A percentile compares a stretch with the other conserved stretches of the same genome.
Evolutionary conservation across 2,888 invertebrate genomes (phyloP).

Genomic region (Noctua comes): DNA sequence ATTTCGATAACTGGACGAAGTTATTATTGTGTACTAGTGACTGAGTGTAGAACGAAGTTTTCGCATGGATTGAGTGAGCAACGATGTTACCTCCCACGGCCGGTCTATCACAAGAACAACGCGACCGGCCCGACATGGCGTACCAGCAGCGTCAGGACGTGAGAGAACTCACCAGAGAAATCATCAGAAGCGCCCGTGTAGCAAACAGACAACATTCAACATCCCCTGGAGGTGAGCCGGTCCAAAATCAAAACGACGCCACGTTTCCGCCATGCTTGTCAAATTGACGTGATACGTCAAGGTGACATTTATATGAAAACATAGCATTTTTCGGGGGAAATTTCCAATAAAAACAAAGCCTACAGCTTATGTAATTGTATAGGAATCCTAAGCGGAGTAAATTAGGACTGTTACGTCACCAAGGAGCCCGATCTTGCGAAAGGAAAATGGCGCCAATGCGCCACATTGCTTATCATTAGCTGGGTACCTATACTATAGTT

Average conservation of each 20-base stretch:
- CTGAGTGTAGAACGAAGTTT: conserved; percentile 74
- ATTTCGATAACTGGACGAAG: conserved; percentile 66
- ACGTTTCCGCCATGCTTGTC: conserved; percentile 90
- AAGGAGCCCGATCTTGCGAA: conserved; percentile 79
- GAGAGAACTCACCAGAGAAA: conserved; percentile 86
- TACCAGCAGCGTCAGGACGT: conserved; percentile 88
- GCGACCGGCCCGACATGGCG: conserved; percentile 88
- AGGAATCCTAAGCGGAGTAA: conserved; percentile 68
- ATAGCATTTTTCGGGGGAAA: conserved; percentile 79
- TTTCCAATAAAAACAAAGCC: conserved; percentile 71
- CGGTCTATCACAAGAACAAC: conserved; percentile 87
- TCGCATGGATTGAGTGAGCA: conserved; percentile 85
- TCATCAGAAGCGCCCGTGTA: conserved; percentile 86
- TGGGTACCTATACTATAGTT: conserved; percentile 34
- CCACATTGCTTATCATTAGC: conserved; percentile 70
- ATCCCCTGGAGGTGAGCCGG: conserved; percentile 88
- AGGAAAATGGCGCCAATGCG: conserved; percentile 90
- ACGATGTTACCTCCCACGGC: conserved; percentile 89
- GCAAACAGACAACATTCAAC: conserved; percentile 84
- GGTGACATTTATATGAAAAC: conserved; percentile 89
- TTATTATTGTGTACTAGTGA: conserved; percentile 73
- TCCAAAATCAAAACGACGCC: conserved; percentile 86
- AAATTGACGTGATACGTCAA: conserved; percentile 90
- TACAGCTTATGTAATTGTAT: conserved; percentile 51
- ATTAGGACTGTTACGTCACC: conserved; percentile 87